Base-by-base conservation (phyloP, 2,888 invertebrate species). In the Melanargia galathea region DNA sequence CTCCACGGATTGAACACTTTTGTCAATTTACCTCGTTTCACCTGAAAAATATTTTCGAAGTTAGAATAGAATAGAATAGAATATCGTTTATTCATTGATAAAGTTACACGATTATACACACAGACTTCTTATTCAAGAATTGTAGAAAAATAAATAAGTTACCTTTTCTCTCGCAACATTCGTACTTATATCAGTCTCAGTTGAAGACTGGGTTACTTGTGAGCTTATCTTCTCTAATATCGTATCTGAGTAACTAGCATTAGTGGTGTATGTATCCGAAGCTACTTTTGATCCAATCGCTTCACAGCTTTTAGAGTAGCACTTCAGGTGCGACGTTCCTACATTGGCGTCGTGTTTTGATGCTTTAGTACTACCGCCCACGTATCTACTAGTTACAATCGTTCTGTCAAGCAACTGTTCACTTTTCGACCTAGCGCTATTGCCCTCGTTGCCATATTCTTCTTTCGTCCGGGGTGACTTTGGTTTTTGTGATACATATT, bases 251-350 rank as follows among this genome's bases (percentile, higher is more conserved):
- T 80, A 87, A 64, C 82, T 84, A 10, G 77, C 72, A 63, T 79
- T 81, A 60, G 71, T 78, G 56, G 77, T 77, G 63, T 76, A 75
- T 2, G 72, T 69, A 5, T 84, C 82, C 0, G 80, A 72, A 33
- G 69, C 63, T 48, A 75, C 67, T 66, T 75, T 78, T 1, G 84
- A 80, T 1, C 82, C 78, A 61, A 90, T 81, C 0, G 88, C 90
- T 73, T 90, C 90, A 70, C 90, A 90, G 68, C 90, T 90, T 69
- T 85, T 89, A 4, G 90, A 90, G 61, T 80, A 79, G 69, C 81
- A 84, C 64, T 79, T 84, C 46, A 83, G 69, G 52, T 76, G 78
- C 5, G 78, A 74, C n/a, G 88, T 86, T 18, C 84, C 87, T 0
- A 88, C 83, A 63, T 83, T 80, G 2, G 78, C 85, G 64, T 89